These are phyloP conservation scores for Hycleus cichorii DNA, from an alignment of 1,140 invertebrate species.

Conservation along the genomic window DNA sequence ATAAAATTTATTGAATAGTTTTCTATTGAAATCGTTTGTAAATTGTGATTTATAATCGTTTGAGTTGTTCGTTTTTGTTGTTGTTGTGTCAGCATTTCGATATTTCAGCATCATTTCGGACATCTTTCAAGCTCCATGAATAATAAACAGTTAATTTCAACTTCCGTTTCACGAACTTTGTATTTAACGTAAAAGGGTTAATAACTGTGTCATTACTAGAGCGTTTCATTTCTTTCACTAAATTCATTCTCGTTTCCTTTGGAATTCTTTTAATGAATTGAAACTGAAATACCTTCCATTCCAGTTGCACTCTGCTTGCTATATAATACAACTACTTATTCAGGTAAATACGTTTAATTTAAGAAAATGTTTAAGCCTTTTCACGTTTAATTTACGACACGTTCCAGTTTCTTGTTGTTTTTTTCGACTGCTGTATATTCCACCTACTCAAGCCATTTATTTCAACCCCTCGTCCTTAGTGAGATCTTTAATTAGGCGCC, in stretches of 20 bases:
- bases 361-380: conserved; percentile 29
- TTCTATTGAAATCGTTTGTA: too few relatives aligned
- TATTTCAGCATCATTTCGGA: background rate
- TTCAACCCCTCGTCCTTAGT: too few relatives aligned
- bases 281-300: conserved; percentile 8
- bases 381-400: background rate
- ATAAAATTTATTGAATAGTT: too few relatives aligned
- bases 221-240: background rate
- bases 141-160: conserved; percentile 12
- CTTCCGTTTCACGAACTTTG: conserved; percentile 8
- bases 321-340: background rate
- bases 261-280: conserved; percentile 26
- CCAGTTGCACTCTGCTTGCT: too few relatives aligned
- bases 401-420: background rate
- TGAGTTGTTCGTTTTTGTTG: too few relatives aligned
- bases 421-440: background rate
- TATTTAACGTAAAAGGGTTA: conserved; percentile 6
- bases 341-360: conserved; percentile 36
- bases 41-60: too few relatives aligned
- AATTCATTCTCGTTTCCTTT: conserved; percentile 3
- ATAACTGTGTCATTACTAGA: conserved; percentile 9
- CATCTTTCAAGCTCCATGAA: conserved; percentile 3
- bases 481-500: conserved; percentile 23
- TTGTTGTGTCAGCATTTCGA: too few relatives aligned
- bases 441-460: too few relatives aligned